Conservation (phyloP, 2,113 vertebrate species). For the Catharus fuscescens region DNA sequence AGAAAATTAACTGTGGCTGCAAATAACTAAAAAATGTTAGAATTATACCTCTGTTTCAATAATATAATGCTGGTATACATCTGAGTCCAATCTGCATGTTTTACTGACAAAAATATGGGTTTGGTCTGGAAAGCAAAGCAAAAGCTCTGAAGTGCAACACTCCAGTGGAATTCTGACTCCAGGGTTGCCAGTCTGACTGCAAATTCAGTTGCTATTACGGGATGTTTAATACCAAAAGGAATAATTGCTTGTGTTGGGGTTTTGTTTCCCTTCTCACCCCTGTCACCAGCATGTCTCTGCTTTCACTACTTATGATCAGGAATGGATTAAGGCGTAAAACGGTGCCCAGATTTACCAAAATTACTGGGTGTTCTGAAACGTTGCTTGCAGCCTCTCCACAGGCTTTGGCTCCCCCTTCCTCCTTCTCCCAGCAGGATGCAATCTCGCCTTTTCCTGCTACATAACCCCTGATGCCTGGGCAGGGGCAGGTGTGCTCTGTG, state of each 20-base stretch:
- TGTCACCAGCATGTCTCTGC: neutral
- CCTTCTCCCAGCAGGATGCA: too few species aligned
- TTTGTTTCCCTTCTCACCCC: neutral
- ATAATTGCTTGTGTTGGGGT: neutral
- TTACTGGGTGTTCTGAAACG: rapidly evolving
- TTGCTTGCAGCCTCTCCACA: too few species aligned
- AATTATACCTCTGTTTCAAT: neutral
- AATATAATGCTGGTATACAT: neutral
- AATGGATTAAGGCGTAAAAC: neutral
- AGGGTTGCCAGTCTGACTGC: neutral
- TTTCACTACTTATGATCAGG: neutral
- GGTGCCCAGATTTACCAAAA: neutral
- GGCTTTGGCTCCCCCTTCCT: too few species aligned
- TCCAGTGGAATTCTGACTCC: neutral
- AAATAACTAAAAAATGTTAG: neutral
- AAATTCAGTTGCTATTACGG: neutral
- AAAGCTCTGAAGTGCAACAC: neutral
- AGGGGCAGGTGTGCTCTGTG: too few species aligned
- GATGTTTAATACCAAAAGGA: neutral
- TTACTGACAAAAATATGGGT: neutral
- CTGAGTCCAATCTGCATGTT: neutral
- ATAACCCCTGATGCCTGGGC: too few species aligned
- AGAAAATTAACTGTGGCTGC: neutral
- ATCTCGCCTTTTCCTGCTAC: too few species aligned
- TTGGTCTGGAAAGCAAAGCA: neutral